Evolutionary conservation across 1,140 invertebrate species (phyloP).

Genomic region (Cyphomyrmex costatus): DNA sequence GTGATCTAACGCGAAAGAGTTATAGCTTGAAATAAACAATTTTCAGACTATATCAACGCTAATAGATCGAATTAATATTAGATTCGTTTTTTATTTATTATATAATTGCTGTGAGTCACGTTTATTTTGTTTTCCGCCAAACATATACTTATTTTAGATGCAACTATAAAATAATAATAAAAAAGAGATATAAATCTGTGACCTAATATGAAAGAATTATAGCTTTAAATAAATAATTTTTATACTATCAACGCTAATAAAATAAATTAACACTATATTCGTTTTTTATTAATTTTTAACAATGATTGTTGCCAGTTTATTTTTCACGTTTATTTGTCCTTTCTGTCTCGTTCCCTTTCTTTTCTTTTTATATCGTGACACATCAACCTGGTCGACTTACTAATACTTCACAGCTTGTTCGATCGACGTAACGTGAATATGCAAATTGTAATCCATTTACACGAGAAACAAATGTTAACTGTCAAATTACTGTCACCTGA

Average conservation of each 20-base stretch:
- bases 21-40: no score
- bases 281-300: constrained; percentile 15
- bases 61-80: constrained; percentile 8
- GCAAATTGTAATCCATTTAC: constrained; percentile 58
- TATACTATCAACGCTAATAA: no score
- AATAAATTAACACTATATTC: constrained; percentile 1
- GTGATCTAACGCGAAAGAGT: no score
- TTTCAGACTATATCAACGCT: no score
- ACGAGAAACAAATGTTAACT: constrained; percentile 56
- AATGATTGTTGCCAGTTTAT: background rate
- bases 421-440: constrained; percentile 52
- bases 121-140: background rate
- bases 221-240: no score
- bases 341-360: background rate
- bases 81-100: background rate
- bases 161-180: no score
- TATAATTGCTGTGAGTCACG: constrained; percentile 2
- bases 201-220: no score
- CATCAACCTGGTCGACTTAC: background rate
- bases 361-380: constrained; percentile 18
- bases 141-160: no score
- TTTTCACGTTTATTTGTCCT: background rate
- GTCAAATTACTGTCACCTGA: constrained; percentile 57
- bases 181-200: no score
- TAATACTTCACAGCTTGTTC: constrained; percentile 29